These are phyloP conservation scores for Mastomys coucha DNA, from an alignment of 2,113 vertebrate species.

Conservation along the genomic window DNA sequence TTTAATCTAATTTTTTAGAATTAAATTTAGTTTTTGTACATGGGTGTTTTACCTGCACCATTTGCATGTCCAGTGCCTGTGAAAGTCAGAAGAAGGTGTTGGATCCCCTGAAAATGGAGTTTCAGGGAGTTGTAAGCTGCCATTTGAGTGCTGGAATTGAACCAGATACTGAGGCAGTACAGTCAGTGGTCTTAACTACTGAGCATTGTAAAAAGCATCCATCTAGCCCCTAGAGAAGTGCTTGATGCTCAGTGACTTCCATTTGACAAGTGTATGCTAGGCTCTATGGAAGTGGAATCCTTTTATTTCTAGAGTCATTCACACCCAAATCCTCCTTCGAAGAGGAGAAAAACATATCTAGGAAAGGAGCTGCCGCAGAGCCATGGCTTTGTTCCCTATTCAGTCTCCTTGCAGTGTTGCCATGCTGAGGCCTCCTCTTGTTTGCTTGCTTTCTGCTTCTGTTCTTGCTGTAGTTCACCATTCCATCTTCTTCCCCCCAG, in stretches of 20 bases:
- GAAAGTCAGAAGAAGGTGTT: neutral
- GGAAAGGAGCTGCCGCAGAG: neutral
- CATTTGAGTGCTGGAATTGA: neutral
- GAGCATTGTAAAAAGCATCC: neutral
- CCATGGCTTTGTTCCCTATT: neutral
- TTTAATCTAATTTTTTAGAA: neutral
- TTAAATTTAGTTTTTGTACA: neutral
- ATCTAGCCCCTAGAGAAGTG: slow-evolving; percentile 1
- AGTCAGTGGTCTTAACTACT: neutral
- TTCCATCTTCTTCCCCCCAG: neutral
- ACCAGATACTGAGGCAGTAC: neutral
- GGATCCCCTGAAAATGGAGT: neutral
- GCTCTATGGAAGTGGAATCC: neutral
- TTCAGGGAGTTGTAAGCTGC: neutral
- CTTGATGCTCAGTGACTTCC: neutral
- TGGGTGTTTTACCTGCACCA: neutral
- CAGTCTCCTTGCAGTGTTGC: neutral
- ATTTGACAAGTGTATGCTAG: slow-evolving; percentile 19
- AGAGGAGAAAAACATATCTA: neutral
- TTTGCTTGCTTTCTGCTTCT: neutral
- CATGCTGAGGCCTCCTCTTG: neutral
- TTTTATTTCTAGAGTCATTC: slow-evolving; percentile 36
- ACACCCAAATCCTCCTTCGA: neutral
- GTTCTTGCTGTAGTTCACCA: neutral
- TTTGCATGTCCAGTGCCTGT: neutral